Evolutionary conservation across 2,888 invertebrate species (phyloP), one percentile per base, ranked within the genome.

Genomic region (Drosophila infuscata): DNA sequence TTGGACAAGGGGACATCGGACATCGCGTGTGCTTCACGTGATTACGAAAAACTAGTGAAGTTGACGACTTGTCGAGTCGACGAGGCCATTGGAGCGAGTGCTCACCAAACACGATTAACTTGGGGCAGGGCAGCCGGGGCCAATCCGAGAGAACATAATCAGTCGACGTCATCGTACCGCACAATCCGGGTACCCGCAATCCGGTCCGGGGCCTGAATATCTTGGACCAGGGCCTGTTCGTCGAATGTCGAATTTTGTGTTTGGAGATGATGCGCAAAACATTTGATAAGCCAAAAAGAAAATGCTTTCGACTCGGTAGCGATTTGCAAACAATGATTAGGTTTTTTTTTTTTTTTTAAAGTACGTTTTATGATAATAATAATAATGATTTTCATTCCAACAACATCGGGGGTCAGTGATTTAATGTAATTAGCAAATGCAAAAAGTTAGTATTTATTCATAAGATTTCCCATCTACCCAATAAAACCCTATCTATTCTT

Each of bases 21-120:
- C 33, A 81, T 88, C 80, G 79, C 70, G 75, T 79, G 75, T 43
- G 52, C 58, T 74, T 78, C 67, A 73, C 67, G 75, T 86, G 81
- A 83, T 81, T 36, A 20, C 20, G 20, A 15, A 48, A 48, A 15
- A 29, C 17, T 29, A 17, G 6, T 7, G 6, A 17, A 49, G 29
- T 29, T 25, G 48, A 48, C 7, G 2, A 25, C 25, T 25, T 2
- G 15, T 36, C 6, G 36, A 36, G 36, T 48, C 25, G 29, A 4
- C 30, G 8, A 53, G 15, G 15, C 15, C 53, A 25, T 17, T 29
- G 35, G 25, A 11, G 25, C 20, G 35, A 53, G 15, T 29, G 29
- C 30, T 57, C 20, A 32, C 57, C 57, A 57, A 57, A 30, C 38
- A 7, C 30, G 17, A 30, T 30, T 29, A 29, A n/a, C 30, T 51